Base-by-base conservation (phyloP, 1,140 invertebrate genomes). In the Microvelia longipes region DNA sequence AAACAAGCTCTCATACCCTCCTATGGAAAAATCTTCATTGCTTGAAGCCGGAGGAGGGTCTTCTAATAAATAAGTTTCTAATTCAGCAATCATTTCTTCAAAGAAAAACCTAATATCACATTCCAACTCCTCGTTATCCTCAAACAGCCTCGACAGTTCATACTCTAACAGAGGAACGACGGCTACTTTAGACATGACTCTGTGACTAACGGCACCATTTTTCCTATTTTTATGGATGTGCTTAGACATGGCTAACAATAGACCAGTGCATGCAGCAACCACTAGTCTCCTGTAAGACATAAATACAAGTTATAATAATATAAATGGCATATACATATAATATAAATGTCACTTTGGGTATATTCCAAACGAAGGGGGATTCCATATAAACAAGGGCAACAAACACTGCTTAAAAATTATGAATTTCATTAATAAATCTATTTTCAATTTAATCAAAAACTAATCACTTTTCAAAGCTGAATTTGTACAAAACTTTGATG, bases 111-210 rank as follows among this genome's bases (percentile, higher is more conserved):
- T 27, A 30, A 72, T 29, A 11, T 35, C 50, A 63, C 66, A 68
- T 29, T 61, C 63, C 19, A 72, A 50, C n/a, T 66, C 68, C 0
- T 60, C 28, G 27, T 72, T 68, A 2, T 72, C 71, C 14, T 29
- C 35, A 50, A 67, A 67, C 13, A 72, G 26, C n/a, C 65, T 63
- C 0, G 71, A 72, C 1, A 72, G 63, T 28, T 72, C 71, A 66
- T 70, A 72, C 15, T 72, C 69, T 30, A 72, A 67, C 25, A 72
- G 26, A 25, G 62, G 1, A 1, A 24, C 61, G 5, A 63, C 30
- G 1, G 27, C 19, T 24, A 70, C 24, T 19, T 67, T 24, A 0
- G 66, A 69, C 19, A 68, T n/a, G 0, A 72, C 69, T 24, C 61
- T 60, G 11, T 64, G 19, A 26, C 60, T 65, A 2, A 70, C 15